Evolutionary conservation across 2,113 vertebrate species (phyloP).

Genomic region (Pristiophorus japonicus): DNA sequence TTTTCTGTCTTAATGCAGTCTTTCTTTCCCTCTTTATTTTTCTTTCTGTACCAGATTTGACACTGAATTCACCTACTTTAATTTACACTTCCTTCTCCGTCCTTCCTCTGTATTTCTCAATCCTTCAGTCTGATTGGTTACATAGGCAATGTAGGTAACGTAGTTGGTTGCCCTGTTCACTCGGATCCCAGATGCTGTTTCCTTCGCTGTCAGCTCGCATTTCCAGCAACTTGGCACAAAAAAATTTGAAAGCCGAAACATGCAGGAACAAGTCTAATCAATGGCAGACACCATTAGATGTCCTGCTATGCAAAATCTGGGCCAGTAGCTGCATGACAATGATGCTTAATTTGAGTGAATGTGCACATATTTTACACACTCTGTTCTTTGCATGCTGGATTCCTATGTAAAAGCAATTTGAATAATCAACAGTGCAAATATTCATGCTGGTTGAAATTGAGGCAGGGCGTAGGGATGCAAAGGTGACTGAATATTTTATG

Average conservation of each 20-base stretch:
- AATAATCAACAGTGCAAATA: not conserved
- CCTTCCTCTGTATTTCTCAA: not conserved
- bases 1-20: not conserved
- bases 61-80: not conserved
- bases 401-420: not conserved
- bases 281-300: not conserved
- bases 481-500: not conserved
- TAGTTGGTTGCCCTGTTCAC: not conserved
- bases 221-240: not conserved
- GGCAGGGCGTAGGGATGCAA: not conserved
- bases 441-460: not conserved
- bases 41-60: not conserved
- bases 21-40: not conserved
- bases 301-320: too few relatives aligned
- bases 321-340: not conserved
- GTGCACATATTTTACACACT: not conserved
- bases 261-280: not conserved
- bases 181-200: too few relatives aligned
- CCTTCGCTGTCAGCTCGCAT: not conserved
- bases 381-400: not conserved
- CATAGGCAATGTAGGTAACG: not conserved
- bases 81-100: not conserved
- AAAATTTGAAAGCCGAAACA: not conserved
- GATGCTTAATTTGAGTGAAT: not conserved
- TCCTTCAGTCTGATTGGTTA: not conserved